Evolutionary conservation across 2,888 invertebrate species (phyloP).

Genomic region (Drosophila falleni): DNA sequence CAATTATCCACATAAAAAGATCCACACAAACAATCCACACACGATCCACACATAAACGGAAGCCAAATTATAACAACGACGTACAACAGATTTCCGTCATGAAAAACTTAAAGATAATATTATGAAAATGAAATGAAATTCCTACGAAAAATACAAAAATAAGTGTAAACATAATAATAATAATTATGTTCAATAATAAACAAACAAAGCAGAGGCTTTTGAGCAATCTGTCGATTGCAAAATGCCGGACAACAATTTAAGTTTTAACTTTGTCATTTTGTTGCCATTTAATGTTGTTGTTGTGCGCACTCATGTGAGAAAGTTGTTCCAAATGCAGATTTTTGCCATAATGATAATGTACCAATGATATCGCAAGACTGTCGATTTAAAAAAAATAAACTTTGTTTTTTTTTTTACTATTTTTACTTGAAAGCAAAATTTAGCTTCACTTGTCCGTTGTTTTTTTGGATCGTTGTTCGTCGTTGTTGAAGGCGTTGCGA

Average conservation of each 20-base stretch:
- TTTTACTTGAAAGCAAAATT: slow-evolving; percentile 22
- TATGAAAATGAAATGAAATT: slow-evolving; percentile 30
- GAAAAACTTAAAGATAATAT: slow-evolving; percentile 13
- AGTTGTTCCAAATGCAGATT: slow-evolving; percentile 78
- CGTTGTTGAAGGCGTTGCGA: slow-evolving; percentile 25
- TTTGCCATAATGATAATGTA: slow-evolving; percentile 59
- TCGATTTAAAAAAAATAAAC: not conserved
- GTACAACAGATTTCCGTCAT: slow-evolving; percentile 44
- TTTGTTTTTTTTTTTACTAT: not conserved
- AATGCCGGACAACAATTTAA: slow-evolving; percentile 51
- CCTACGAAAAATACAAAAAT: slow-evolving; percentile 27
- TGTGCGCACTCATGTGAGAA: slow-evolving; percentile 70
- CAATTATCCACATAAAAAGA: not conserved
- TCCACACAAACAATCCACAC: not conserved
- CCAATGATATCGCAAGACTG: slow-evolving; percentile 34
- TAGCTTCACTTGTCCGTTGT: slow-evolving; percentile 13
- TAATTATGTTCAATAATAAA: slow-evolving; percentile 59
- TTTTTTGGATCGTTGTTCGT: not conserved
- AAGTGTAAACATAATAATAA: slow-evolving; percentile 29
- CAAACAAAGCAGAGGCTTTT: slow-evolving; percentile 47
- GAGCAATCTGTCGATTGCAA: slow-evolving; percentile 53
- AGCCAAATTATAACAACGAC: slow-evolving; percentile 28
- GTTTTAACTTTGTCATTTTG: slow-evolving; percentile 49
- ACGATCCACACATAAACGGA: slow-evolving; percentile 13
- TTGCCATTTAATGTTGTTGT: slow-evolving; percentile 13